Conservation (phyloP, 2,113 vertebrate species). For the Cathartes aura region DNA sequence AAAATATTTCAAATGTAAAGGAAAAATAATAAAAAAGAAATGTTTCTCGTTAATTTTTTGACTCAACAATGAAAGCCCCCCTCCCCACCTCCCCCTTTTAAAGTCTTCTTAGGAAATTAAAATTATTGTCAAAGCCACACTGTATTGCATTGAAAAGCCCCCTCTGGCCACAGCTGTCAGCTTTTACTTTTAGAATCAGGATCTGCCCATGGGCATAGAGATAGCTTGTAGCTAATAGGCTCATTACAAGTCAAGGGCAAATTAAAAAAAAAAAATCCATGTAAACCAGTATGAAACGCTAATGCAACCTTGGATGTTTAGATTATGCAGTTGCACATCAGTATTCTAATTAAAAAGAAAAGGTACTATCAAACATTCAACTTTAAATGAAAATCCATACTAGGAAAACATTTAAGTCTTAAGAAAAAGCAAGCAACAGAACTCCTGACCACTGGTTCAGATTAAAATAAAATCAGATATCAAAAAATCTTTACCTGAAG, state of each 20-base stretch:
- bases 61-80: neutral
- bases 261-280: constrained; percentile 51
- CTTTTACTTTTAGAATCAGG: constrained; percentile 56
- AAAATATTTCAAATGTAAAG: neutral
- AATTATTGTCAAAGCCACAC: constrained; percentile 35
- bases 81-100: accelerated
- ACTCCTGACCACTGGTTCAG: neutral
- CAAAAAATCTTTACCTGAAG: neutral
- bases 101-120: constrained; percentile 50
- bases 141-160: constrained; percentile 22
- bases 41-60: neutral
- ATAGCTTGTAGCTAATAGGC: constrained; percentile 71
- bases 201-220: constrained; percentile 45
- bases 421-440: neutral
- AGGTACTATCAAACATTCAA: neutral
- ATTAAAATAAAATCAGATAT: neutral
- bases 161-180: constrained; percentile 64
- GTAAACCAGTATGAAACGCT: constrained; percentile 69
- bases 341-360: neutral
- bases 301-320: constrained; percentile 50
- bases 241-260: constrained; percentile 83
- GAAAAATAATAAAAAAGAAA: neutral
- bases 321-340: neutral
- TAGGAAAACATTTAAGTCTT: neutral
- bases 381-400: neutral